A percentile compares a stretch with the other conserved stretches of the same genome.
These are phyloP conservation scores for Megathymus violae DNA, from an alignment of 1,140 invertebrate genomes.

Conservation along the genomic window DNA sequence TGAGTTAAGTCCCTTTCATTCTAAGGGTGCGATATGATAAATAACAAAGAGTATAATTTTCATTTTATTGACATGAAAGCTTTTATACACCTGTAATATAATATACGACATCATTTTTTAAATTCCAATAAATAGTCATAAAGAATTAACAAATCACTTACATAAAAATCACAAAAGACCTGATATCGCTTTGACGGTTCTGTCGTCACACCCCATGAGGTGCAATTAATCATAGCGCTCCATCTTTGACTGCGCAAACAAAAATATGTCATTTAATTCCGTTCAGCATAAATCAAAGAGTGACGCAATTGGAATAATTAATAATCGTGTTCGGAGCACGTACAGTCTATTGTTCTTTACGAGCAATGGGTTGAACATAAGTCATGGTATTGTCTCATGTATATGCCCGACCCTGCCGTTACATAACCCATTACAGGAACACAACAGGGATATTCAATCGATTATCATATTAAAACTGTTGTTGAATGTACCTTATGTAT, in stretches of 20 bases:
- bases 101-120: too few species aligned
- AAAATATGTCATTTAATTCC: slow-evolving; percentile 3
- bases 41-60: too few species aligned
- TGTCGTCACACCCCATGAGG: background rate
- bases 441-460: background rate
- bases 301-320: slow-evolving; percentile 2
- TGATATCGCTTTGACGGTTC: background rate
- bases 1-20: too few species aligned
- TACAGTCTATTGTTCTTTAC: slow-evolving; percentile 2
- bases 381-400: background rate
- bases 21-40: too few species aligned
- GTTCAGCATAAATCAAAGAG: slow-evolving; percentile 2
- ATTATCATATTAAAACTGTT: background rate
- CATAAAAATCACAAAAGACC: too few species aligned
- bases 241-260: slow-evolving; percentile 4
- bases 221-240: background rate
- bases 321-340: slow-evolving; percentile 1
- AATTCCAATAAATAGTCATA: too few species aligned
- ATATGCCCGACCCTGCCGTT: background rate
- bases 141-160: too few species aligned
- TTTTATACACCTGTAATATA: too few species aligned
- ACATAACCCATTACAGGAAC: background rate
- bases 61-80: too few species aligned
- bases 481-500: too few species aligned
- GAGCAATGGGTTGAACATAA: background rate